These are phyloP conservation scores for Zingel zingel DNA, from an alignment of 2,113 vertebrate genomes.

Conservation along the genomic window DNA sequence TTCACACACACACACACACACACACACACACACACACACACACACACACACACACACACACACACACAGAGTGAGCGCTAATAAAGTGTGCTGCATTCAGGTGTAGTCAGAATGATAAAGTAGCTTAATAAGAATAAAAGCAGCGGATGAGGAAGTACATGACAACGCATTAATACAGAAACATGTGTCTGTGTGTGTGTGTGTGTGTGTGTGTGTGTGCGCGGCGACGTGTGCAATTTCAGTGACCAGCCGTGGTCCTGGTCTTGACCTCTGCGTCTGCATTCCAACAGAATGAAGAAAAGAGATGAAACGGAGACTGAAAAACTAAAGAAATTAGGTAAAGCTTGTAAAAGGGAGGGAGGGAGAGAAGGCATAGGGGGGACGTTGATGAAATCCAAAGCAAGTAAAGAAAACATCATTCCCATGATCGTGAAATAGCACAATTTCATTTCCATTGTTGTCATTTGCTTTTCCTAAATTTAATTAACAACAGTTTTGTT, in stretches of 20 bases:
- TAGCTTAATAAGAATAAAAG: slow-evolving; percentile 58
- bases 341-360: not conserved
- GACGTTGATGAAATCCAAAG: not conserved
- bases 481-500: too few relatives aligned
- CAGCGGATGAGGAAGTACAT: slow-evolving; percentile 66
- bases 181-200: slow-evolving; percentile 38
- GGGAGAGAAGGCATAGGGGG: not conserved
- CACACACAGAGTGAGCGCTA: not conserved
- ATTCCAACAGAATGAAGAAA: slow-evolving; percentile 52
- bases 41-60: slow-evolving; percentile 2
- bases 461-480: not conserved
- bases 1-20: not conserved
- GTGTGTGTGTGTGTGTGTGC: not conserved
- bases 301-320: slow-evolving; percentile 24
- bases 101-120: slow-evolving; percentile 70
- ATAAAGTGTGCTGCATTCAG: slow-evolving; percentile 47
- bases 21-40: not conserved
- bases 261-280: slow-evolving; percentile 46
- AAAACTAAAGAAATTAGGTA: not conserved
- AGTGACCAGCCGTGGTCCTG: slow-evolving; percentile 30
- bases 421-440: not conserved
- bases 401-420: not conserved
- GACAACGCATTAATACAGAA: slow-evolving; percentile 69
- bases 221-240: not conserved
- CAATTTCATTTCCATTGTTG: not conserved